These are phyloP conservation scores for Agonopterix heracliana DNA, from an alignment of 2,888 invertebrate genomes.

Conservation along the genomic window DNA sequence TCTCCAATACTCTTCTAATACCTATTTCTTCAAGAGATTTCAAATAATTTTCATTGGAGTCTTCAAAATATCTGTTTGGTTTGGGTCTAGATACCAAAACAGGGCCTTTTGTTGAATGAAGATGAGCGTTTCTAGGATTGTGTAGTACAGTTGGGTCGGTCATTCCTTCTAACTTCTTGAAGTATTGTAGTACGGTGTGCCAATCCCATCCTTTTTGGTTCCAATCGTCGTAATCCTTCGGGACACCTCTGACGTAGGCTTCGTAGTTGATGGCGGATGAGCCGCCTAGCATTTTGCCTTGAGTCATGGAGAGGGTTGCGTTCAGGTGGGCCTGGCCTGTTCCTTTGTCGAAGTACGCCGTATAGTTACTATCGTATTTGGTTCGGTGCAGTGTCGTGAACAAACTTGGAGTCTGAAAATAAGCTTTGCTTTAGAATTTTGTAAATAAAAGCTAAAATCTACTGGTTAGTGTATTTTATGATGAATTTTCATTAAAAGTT, in stretches of 20 bases:
- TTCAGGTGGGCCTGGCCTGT: slow-evolving; percentile 23
- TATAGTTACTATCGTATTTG: slow-evolving; percentile 30
- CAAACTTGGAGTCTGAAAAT: slow-evolving; percentile 30
- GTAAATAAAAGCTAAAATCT: too few species aligned
- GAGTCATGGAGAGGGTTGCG: slow-evolving; percentile 22
- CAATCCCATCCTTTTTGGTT: slow-evolving; percentile 31
- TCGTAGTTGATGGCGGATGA: slow-evolving; percentile 32
- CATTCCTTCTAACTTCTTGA: slow-evolving; percentile 34
- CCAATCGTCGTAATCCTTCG: slow-evolving; percentile 34
- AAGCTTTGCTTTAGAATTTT: too few species aligned
- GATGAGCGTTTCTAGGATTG: slow-evolving; percentile 18
- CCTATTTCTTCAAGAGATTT: slow-evolving; percentile 31
- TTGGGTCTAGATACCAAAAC: slow-evolving; percentile 29
- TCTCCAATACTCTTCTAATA: slow-evolving; percentile 27
- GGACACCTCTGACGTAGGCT: slow-evolving; percentile 29
- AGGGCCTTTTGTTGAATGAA: slow-evolving; percentile 33
- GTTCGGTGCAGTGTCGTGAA: slow-evolving; percentile 25
- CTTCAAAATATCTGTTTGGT: slow-evolving; percentile 22
- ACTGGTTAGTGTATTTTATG: too few species aligned
- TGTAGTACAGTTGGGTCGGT: slow-evolving; percentile 24
- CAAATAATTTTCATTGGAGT: slow-evolving; percentile 22
- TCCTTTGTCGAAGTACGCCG: slow-evolving; percentile 23
- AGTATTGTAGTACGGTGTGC: slow-evolving; percentile 28
- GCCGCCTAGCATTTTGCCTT: slow-evolving; percentile 37
- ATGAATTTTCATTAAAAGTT: too few species aligned